Percentiles rank a stretch among this genome's conserved stretches.
Evolutionary conservation across 2,113 vertebrate genomes (phyloP).

Genomic region (Acrocephalus kingi): DNA sequence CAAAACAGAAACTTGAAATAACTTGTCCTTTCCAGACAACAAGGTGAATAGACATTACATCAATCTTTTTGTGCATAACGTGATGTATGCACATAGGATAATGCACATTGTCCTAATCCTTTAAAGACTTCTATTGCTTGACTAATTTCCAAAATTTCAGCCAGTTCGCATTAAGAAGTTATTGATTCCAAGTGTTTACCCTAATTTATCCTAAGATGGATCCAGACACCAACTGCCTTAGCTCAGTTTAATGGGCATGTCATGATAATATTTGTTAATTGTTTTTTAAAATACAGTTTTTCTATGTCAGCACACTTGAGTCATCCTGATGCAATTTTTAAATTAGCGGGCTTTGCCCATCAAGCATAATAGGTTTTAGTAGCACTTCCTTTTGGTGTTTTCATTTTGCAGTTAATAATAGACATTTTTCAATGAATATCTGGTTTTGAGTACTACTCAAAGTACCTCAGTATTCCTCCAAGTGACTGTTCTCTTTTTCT

Average conservation of each 20-base stretch:
- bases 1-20: background rate
- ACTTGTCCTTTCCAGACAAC: background rate
- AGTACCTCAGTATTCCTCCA: background rate
- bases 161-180: background rate
- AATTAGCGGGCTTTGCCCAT: background rate
- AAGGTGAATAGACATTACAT: background rate
- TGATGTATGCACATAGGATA: background rate
- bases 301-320: background rate
- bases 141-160: background rate
- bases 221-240: background rate
- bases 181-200: background rate
- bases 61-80: background rate
- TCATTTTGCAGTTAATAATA: background rate
- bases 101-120: background rate
- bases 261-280: background rate
- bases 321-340: background rate
- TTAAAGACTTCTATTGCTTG: background rate
- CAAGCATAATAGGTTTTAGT: background rate
- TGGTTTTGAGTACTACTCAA: background rate
- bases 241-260: conserved; percentile 22
- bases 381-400: background rate
- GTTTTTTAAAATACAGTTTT: background rate
- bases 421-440: background rate
- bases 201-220: background rate
- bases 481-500: background rate